Conservation (phyloP, 2,888 invertebrate genomes). For the Celastrina argiolus region DNA sequence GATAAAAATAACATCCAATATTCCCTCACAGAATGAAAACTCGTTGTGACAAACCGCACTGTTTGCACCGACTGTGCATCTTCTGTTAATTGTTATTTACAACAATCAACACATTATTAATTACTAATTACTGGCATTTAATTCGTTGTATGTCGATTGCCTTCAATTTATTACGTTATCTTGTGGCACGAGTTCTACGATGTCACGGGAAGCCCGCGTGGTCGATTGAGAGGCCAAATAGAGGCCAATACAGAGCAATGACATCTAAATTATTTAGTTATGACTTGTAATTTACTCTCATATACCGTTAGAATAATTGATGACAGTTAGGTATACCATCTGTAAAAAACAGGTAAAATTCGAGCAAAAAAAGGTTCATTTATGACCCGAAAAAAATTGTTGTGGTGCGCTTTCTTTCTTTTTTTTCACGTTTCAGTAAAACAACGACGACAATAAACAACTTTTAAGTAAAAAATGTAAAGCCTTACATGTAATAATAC, state of each 20-base stretch:
- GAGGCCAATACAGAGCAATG: background rate
- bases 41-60: background rate
- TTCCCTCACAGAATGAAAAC: background rate
- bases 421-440: too few relatives aligned
- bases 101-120: background rate
- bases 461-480: too few relatives aligned
- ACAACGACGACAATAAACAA: too few relatives aligned
- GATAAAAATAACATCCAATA: too few relatives aligned
- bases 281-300: slow-evolving; percentile 4
- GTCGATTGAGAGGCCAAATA: background rate
- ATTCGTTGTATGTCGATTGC: background rate
- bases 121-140: background rate
- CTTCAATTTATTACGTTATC: background rate
- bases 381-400: too few relatives aligned
- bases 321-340: too few relatives aligned
- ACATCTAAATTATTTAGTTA: background rate
- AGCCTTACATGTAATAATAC: too few relatives aligned
- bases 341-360: too few relatives aligned
- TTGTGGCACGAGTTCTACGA: background rate
- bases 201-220: background rate
- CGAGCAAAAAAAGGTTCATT: too few relatives aligned
- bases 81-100: background rate
- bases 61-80: background rate
- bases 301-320: slow-evolving; percentile 21
- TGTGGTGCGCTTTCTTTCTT: too few relatives aligned